Base-by-base conservation (phyloP, 1,140 invertebrate species). In the Hyles vespertilio region DNA sequence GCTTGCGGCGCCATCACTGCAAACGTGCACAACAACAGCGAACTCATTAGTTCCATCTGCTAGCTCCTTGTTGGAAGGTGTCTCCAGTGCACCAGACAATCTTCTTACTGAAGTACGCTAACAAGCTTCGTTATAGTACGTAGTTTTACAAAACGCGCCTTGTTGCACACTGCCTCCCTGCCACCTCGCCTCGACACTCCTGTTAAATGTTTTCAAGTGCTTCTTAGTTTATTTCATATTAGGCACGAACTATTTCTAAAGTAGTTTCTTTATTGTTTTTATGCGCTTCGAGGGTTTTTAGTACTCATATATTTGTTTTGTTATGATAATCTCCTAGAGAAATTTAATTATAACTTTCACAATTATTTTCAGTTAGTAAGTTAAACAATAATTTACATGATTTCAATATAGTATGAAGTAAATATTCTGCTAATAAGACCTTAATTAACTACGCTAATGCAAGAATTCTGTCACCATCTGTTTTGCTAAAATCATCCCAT, bases 21-120 rank as follows among this genome's bases (percentile, higher is more conserved):
- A 50, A 83, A 63, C 40, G 69, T 76, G 67, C 70, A 81, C 51
- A 83, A 74, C 74, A 83, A 77, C 61, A 81, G 62, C 57, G 73
- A 73, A 80, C 76, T 84, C 81, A 84, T 85, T 85, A 85, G 77
- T 81, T 85, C 78, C 79, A 85, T 85, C 84, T 85, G 74, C 64
- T 55, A 58, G 52, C 56, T 59, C 51, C 61, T 70, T 72, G 66
- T 72, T 69, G 46, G 64, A 62, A 83, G 77, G 72, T 80, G 81
- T 82, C 78, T 77, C 57, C 62, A 58, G 61, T 69, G 70, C 62
- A 75, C 63, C 66, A 70, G 78, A 81, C 81, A 81, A 81, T 81
- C 74, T 82, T 69, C 77, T 79, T 74, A 78, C 76, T 80, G 74
- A 77, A 81, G 69, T 77, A 68, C 72, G 68, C 78, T 86, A 86